A percentile compares a stretch with the other conserved stretches of the same genome.
These are phyloP conservation scores for Phymorhynchus buccinoides DNA, from an alignment of 1,140 invertebrate species.

Conservation along the genomic window DNA sequence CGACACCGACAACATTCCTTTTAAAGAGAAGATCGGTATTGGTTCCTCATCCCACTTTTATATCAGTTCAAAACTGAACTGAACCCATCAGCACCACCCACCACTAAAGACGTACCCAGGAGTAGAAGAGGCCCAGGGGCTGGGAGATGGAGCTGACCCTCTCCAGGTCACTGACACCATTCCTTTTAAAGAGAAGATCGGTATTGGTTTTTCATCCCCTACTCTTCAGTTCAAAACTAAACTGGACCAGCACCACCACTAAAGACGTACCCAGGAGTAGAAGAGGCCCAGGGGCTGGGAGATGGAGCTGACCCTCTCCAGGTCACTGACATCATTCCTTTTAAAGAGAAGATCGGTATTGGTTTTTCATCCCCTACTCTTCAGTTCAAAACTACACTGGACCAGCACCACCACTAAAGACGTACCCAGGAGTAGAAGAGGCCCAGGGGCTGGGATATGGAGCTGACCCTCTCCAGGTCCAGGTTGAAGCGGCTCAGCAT, in stretches of 20 bases:
- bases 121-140: not conserved
- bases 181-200: no score
- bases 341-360: not conserved
- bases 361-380: not conserved
- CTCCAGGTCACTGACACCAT: not conserved
- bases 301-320: no score
- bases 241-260: no score
- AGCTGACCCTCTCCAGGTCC: not conserved
- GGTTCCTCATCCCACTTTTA: not conserved
- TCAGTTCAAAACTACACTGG: no score
- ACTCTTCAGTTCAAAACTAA: no score
- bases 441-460: not conserved
- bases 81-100: not conserved
- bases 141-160: not conserved
- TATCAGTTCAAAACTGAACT: not conserved
- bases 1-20: not conserved
- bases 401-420: not conserved
- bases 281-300: no score
- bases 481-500: conserved; percentile 8
- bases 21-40: no score
- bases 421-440: conserved; percentile 5
- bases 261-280: no score
- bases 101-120: not conserved
- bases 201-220: no score
- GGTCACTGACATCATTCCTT: not conserved